Evolutionary conservation across 2,888 invertebrate species (phyloP).

Genomic region (Hydropsyche betteni): DNA sequence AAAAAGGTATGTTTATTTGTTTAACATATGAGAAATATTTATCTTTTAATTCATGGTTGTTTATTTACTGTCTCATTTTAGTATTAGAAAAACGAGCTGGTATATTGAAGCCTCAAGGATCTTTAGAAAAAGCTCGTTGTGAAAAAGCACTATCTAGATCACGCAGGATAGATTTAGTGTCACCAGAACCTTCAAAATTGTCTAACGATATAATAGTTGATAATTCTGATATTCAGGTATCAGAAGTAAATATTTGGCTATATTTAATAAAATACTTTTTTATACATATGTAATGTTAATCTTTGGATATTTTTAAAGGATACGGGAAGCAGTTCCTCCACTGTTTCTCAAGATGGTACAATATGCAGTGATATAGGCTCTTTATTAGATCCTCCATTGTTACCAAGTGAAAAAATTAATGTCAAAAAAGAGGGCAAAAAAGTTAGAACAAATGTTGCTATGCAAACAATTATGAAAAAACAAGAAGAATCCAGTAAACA

Average conservation of each 20-base stretch:
- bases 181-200: slow-evolving; percentile 38
- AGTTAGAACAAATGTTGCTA: slow-evolving; percentile 79
- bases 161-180: slow-evolving; percentile 45
- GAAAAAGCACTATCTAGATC: slow-evolving; percentile 64
- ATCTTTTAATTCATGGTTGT: not conserved
- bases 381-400: slow-evolving; percentile 45
- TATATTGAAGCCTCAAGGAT: slow-evolving; percentile 77
- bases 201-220: slow-evolving; percentile 47
- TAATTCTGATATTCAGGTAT: slow-evolving; percentile 50
- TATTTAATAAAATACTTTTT: not conserved
- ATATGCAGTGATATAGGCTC: slow-evolving; percentile 49
- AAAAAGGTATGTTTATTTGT: no score
- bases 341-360: slow-evolving; percentile 52
- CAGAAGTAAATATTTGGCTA: not conserved
- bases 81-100: slow-evolving; percentile 69
- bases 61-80: slow-evolving; percentile 52
- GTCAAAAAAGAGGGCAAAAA: slow-evolving; percentile 58
- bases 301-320: slow-evolving; percentile 37
- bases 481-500: slow-evolving; percentile 76
- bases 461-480: slow-evolving; percentile 78
- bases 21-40: no score
- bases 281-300: not conserved
- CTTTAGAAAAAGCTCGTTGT: slow-evolving; percentile 72
- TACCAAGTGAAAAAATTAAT: slow-evolving; percentile 57
- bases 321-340: slow-evolving; percentile 50